Base-by-base conservation (phyloP, 2,797 vertebrate genomes). In the Lepus oiostolus region DNA sequence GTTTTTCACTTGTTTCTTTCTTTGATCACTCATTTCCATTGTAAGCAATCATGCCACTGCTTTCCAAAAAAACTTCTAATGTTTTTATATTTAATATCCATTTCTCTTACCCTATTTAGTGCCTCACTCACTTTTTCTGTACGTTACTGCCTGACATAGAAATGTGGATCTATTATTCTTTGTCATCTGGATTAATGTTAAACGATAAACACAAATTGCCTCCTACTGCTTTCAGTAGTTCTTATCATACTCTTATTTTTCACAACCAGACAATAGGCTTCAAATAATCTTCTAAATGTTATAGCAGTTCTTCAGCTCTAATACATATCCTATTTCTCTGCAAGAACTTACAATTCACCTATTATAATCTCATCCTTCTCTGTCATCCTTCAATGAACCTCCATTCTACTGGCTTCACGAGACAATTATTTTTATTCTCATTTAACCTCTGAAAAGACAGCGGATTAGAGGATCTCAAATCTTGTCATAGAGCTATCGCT, bases 401-500 rank as follows among this genome's bases (percentile, higher is more conserved):
- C 75, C 16, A 47, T 91, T 85, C 50, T 65, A 52, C 77, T 1
- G 1, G 32, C 47, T 90, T 94, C 91, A 90, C 88, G 74, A 90
- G 63, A 90, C 94, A 95, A 96, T 96, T 82, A 95, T 95, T 94
- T 96, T 85, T 81, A 95, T 92, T 50, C 58, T 93, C 22, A 83
- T 76, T 91, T 96, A 94, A 60, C 21, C 75, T 91, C 60, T 28
- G 58, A 77, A 79, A 80, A 90, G 79, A 86, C 17, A 83, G 72
- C 50, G 88, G 68, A 62, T 92, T 88, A 88, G 19, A 86, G 35
- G 70, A 14, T 60, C 8, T 89, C 52, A 90, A 0, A 90, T 28
- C 47, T 94, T 95, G 50, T 90, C 83, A 88, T 42, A 91, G 71
- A 80, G 12, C n/a, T 50, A 79, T 21, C 52, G 16, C 30, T 24